Evolutionary conservation across 1,140 invertebrate genomes (phyloP), one percentile per base, ranked within the genome.

Genomic region (Dendroctonus valens): DNA sequence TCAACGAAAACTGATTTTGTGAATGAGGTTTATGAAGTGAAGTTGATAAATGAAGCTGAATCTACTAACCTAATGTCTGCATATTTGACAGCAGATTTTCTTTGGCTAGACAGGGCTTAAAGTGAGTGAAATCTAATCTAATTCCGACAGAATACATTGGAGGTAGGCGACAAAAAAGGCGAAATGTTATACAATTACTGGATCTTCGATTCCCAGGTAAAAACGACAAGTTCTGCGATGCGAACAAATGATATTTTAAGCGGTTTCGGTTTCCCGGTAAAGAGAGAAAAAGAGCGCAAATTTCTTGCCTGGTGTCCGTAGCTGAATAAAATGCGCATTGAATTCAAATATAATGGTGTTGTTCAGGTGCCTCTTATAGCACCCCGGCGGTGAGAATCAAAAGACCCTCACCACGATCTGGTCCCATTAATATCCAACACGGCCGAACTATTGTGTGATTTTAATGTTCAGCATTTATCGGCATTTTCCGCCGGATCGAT

Each of bases 331-430:
- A 70, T 71, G 55, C 59, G 59, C 51, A 74, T 70, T 74, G 68
- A 73, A 71, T 73, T 73, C 72, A 72, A 74, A 74, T 72, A 71
- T 64, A 72, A 74, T 72, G 67, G 70, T 68, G 70, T 68, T 69
- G 67, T 57, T 58, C 59, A 70, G 69, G 70, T 73, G 70, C 66
- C 53, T 71, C 69, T 70, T 72, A 68, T 72, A 70, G 67, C 70
- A 73, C 72, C 70, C 67, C 51, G 59, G 69, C 71, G 71, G 71
- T 62, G 50, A 64, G 68, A 55, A 59, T 69, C 71, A 73, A 71
- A 69, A 65, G 59, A 12, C 46, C 26, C 26, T 26, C 26, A 26
- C 26, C 26, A 26, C 26, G 26, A 55, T 54, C 26, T 38, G 50
- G 52, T 54, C 6, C 52, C 52, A 54, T 40, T 50, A 50, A 40